Evolutionary conservation across 2,888 invertebrate species (phyloP), one percentile per base, ranked within the genome.

Genomic region (Drosophila pseudotakahashii): DNA sequence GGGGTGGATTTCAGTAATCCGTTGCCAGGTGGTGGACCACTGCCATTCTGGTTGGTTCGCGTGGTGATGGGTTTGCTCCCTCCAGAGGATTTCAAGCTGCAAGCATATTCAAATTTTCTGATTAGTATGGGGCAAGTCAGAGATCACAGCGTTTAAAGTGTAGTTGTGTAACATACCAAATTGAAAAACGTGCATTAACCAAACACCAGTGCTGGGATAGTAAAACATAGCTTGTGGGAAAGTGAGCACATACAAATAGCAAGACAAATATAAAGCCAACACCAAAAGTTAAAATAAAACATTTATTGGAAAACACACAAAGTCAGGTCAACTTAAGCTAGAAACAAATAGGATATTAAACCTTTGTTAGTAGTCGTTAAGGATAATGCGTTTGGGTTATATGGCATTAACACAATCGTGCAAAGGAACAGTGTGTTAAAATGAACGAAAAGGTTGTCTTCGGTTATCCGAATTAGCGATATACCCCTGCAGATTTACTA

Each of bases 1-100:
- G 94, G 92, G 0, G 94, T 93, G 19, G 93, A 93, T 41, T 93
- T 93, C 59, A 93, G 92, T 16, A 92, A 59, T n/a, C 83, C 90
- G 53, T 77, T 76, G 7, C 67, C 57, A 9, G 75, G 69, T 11
- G 79, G 78, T 3, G 85, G 81, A n/a, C 79, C 81, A 32, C 53
- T 59, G 32, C 87, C 77, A 60, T 89, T 84, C n/a, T 75, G 86
- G 32, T 51, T 58, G 23, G 41, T 30, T 2, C 88, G 77, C 16
- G 73, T 54, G 3, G 85, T 63, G 1, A 79, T 77, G 66, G 81
- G 84, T 19, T 89, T 90, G 32, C 70, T 79, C 2, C 79, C 89
- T 37, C 85, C 80, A 9, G 90, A 88, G 13, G 90, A 82, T 74
- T 92, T 92, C 64, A 90, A 79, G 75, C 92, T 92, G 85, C 50